phyloP scores from a whole-genome alignment of 2,113 vertebrate genomes.

The Charadrius vociferus region DNA sequence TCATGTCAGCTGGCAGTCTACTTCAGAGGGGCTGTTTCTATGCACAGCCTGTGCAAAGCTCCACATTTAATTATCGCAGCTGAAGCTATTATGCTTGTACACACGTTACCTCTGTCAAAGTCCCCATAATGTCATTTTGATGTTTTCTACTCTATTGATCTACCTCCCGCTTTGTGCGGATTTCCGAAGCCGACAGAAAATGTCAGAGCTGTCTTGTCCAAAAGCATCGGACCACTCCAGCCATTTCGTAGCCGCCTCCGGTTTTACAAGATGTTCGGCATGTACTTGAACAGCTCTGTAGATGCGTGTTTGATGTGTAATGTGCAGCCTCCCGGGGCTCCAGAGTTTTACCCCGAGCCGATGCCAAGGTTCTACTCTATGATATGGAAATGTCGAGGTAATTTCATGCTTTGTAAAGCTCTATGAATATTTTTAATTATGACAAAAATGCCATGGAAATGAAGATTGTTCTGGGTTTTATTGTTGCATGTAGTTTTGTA shows the following conservation, averaged over 20 bases:
- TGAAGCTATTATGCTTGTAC: not conserved
- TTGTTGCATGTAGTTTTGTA: not conserved
- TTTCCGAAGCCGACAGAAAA: not conserved
- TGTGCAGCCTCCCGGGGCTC: not conserved
- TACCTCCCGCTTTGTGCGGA: not conserved
- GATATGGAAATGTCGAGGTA: constrained; percentile 10
- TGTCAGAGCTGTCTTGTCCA: not conserved
- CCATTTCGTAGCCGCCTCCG: not conserved
- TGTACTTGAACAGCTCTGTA: not conserved
- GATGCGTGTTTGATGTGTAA: constrained; percentile 9
- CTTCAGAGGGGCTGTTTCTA: not conserved
- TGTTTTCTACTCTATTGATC: not conserved
- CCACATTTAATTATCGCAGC: constrained; percentile 24
- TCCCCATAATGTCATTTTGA: constrained; percentile 25
- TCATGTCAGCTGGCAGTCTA: not conserved
- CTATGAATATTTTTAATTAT: constrained; percentile 59
- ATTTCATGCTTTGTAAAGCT: constrained; percentile 63
- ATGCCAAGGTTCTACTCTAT: not conserved
- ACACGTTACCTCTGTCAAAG: not conserved
- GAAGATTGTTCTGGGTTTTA: constrained; percentile 23
- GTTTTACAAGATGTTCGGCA: not conserved
- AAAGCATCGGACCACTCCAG: not conserved
- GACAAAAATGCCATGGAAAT: constrained; percentile 25
- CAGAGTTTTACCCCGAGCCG: not conserved
- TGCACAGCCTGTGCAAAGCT: not conserved